Evolutionary conservation across 64 coral and sea anemone species (phyloP).

Genomic region (Dendronephthya gigantea): DNA sequence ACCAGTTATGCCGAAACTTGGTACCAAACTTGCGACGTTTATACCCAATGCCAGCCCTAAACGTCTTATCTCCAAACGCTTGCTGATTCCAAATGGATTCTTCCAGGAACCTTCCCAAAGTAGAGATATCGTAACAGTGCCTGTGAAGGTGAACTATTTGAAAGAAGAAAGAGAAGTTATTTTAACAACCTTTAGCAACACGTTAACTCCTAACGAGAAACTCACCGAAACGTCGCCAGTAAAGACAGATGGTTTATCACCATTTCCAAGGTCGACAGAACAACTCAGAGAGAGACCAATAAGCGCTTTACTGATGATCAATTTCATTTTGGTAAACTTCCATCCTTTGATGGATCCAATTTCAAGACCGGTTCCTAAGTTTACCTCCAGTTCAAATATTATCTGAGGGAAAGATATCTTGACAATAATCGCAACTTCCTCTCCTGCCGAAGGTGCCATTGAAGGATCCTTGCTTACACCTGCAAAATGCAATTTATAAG

Average conservation of each 20-base stretch:
- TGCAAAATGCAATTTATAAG: too few relatives aligned
- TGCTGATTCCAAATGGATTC: neutral
- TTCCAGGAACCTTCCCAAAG: neutral
- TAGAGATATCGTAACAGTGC: neutral
- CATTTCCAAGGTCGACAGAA: neutral
- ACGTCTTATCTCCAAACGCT: neutral
- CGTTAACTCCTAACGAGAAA: too few relatives aligned
- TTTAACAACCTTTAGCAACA: too few relatives aligned
- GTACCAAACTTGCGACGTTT: neutral
- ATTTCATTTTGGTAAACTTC: neutral
- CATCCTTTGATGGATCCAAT: neutral
- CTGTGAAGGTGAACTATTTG: neutral
- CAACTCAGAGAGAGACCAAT: neutral
- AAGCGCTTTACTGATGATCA: neutral
- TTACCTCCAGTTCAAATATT: neutral
- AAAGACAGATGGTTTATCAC: neutral
- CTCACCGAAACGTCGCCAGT: neutral
- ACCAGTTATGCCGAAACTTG: neutral
- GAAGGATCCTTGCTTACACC: too few relatives aligned
- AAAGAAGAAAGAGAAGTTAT: too few relatives aligned
- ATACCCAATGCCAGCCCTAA: neutral
- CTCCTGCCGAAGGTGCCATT: neutral
- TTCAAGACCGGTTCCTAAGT: neutral
- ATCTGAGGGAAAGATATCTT: neutral
- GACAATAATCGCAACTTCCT: neutral